These are phyloP conservation scores for Amazonetta brasiliensis DNA, from an alignment of 2,797 vertebrate species.

Conservation along the genomic window DNA sequence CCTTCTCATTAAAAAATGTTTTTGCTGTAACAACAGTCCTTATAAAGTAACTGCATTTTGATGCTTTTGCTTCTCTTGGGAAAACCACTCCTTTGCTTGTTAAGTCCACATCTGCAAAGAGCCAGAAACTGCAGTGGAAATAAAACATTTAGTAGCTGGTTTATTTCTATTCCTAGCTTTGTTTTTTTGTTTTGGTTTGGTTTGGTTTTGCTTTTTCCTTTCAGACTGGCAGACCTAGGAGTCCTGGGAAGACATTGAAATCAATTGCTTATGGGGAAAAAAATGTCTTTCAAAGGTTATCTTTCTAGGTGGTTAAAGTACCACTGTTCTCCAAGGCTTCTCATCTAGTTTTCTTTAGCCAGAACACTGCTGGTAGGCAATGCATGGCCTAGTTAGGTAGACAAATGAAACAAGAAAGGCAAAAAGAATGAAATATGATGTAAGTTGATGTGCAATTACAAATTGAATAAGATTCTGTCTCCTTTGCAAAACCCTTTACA, in stretches of 20 bases:
- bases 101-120: background rate
- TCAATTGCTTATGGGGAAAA: background rate
- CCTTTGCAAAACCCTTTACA: background rate
- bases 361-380: background rate
- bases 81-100: background rate
- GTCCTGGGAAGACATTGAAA: background rate
- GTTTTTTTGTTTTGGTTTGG: background rate
- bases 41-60: constrained; percentile 4
- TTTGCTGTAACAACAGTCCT: background rate
- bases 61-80: background rate
- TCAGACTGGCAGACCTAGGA: background rate
- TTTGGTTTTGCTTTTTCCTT: background rate
- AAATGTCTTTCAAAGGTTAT: background rate
- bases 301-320: background rate
- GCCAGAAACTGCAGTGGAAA: background rate
- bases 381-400: background rate
- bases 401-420: background rate
- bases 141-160: background rate
- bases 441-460: background rate
- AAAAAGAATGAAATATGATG: background rate
- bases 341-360: background rate
- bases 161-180: background rate
- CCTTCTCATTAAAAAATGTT: background rate
- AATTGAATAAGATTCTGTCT: background rate
- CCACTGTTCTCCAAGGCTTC: background rate